Evolutionary conservation across 2,113 vertebrate species (phyloP), one percentile per base, ranked within the genome.

Genomic region (Boleophthalmus pectinirostris): DNA sequence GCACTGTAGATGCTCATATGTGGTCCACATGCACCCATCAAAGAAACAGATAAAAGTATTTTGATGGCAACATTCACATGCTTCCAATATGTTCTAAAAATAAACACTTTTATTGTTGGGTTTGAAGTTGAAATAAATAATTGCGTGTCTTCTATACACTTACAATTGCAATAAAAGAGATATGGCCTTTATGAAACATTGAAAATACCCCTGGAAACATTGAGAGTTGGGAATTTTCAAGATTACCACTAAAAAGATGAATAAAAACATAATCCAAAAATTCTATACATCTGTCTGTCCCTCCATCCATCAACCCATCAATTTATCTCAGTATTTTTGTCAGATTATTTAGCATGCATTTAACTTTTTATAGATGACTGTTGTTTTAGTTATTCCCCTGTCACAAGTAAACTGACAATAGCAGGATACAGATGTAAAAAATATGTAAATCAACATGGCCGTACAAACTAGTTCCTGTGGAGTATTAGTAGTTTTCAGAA

Each of bases 1-100:
- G 57, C 10, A 79, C 74, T 82, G 47, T 23, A 54, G 2, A 0
- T 65, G 18, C 56, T 66, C n/a, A 82, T 65, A 58, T 76, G 38
- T 54, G 13, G 35, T 3, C 2, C 43, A 69, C 46, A 53, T 29
- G 47, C 8, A 65, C 29, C 60, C 57, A 69, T 57, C 38, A 68
- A 60, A 15, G 23, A 15, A 15, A 47, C 0, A 53, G 6, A 64
- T 66, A 18, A 69, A 51, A 82, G 53, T 49, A 15, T 68, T 66
- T 54, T 67, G 14, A 73, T 21, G 66, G 3, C 12, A n/a, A 5
- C 69, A 49, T 15, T 68, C 66, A 49, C 66, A 66, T 25, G 33
- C 3, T n/a, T 33, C 58, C 58, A 64, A 64, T 10, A n/a, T 64
- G 20, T 38, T n/a, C 51, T 9, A 21, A 51, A 51, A 20, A 54